Base-by-base conservation (phyloP, 64 coral and sea anemone species). In the Astreopora myriophthalma region DNA sequence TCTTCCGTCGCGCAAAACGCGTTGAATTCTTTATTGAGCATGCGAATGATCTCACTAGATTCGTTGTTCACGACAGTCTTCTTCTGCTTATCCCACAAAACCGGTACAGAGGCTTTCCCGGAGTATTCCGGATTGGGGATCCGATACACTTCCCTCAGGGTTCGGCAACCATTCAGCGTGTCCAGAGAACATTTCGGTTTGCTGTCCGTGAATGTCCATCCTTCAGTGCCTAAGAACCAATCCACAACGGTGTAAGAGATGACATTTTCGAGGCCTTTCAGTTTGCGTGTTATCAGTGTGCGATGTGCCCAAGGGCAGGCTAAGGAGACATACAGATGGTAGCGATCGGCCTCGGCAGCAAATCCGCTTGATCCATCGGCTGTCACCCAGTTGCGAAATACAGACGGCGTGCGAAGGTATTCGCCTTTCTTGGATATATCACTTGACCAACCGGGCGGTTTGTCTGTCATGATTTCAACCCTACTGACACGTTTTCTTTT, bases 31-130 rank as follows among this genome's bases (percentile, higher is more conserved):
- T 79, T 92, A 65, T 86, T 95, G 19, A 98, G 29, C 93, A 98
- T 98, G 28, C 96, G 92, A 65, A 98, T 70, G 63, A 98, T 95
- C 79, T 98, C 96, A 49, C 93, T 93, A 3, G 96, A 98, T 76
- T 98, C 96, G 30, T 98, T 98, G 49, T 89, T 95, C 2, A 98
- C 96, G 46, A 98, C 88, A 5, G 79, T 95, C 23, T 74, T 89
- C 74, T 81, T 95, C 33, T 88, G 51, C 35, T 95, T 98, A 25
- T 98, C 96, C 88, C 93, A 98, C 30, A 98, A 63, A 3, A 98
- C 96, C 0, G 96, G 96, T 1, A 98, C 96, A 6, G 90, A 71
- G 28, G 88, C 76, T 71, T 80, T 87, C 1, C 96, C 96, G 2
- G 76, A 40, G 73, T 95, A 98, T 1, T 66, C 89, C 13, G 93